Evolutionary conservation across 2,113 vertebrate species (phyloP), one percentile per base, ranked within the genome.

Genomic region (Aramus guarauna): DNA sequence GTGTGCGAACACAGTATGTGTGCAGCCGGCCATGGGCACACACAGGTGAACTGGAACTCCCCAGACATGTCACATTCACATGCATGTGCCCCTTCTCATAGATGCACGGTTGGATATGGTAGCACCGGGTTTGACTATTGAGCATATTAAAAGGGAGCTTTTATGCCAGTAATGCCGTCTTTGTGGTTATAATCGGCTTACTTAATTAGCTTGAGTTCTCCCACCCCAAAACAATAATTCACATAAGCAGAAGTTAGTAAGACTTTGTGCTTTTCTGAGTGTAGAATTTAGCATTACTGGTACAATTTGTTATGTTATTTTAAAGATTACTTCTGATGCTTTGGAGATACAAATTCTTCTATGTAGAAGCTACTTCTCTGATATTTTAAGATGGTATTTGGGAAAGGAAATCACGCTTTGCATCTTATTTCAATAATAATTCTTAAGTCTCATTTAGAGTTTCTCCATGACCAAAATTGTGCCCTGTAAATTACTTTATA

Each of bases 1-100:
- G 45, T n/a, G 17, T 10, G 11, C n/a, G 48, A 63, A 10, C 36
- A 30, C 1, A 1, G 5, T 11, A 8, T 21, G 48, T 9, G 5
- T n/a, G 21, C 24, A 52, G 19, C 9, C n/a, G 21, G 8, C 27
- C 4, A 10, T 9, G 30, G 78, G 32, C 45, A 15, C 16, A 4
- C 24, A 24, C 6, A 12, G 36, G 10, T 22, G 43, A 34, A 8
- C 36, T 32, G 41, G 26, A n/a, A 20, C 32, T 85, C 56, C 26
- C 58, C 34, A 36, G 45, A 15, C 14, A 3, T 1, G 18, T 53
- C 24, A 41, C 27, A 5, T 14, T 39, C 48, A 6, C 39, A 9
- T 11, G 15, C 29, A 15, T 1, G 0, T 23, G 43, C 12, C 15
- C 29, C 45, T 52, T 80, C 36, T 73, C 45, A 10, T 18, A 36